Conservation (phyloP, 1,140 invertebrate species). For the Nylanderia fulva region DNA sequence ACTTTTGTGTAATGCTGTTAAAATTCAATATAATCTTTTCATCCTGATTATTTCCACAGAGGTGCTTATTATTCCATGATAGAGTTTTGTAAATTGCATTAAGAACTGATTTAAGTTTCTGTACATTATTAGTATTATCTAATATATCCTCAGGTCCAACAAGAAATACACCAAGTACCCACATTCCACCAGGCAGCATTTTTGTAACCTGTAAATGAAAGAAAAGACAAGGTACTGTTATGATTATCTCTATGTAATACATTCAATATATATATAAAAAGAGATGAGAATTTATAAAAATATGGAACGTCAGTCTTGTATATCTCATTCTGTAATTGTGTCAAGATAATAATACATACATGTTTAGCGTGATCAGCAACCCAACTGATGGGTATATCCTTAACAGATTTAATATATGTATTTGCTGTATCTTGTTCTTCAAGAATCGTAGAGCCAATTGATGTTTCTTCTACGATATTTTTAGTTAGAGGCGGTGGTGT, state of each 20-base stretch:
- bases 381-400: conserved; percentile 87
- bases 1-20: conserved; percentile 84
- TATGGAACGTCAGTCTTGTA: conserved; percentile 29
- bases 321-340: neutral
- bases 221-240: conserved; percentile 26
- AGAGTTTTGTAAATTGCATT: conserved; percentile 87
- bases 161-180: conserved; percentile 89
- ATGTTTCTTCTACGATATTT: conserved; percentile 83
- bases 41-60: conserved; percentile 86
- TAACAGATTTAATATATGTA: conserved; percentile 80
- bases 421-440: conserved; percentile 67
- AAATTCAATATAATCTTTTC: conserved; percentile 86
- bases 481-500: conserved; percentile 88
- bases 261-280: neutral
- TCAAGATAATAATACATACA: conserved; percentile 75
- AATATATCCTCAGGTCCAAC: conserved; percentile 89
- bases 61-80: conserved; percentile 85
- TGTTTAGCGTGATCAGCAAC: conserved; percentile 90
- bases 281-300: conserved; percentile 11
- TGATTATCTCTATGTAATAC: neutral
- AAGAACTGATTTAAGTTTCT: conserved; percentile 87
- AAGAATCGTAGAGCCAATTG: conserved; percentile 69
- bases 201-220: conserved; percentile 87
- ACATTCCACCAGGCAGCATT: conserved; percentile 94
- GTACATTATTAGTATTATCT: conserved; percentile 81